phyloP scores from a whole-genome alignment of 2,888 invertebrate species.

The Psylliodes chrysocephalus region DNA sequence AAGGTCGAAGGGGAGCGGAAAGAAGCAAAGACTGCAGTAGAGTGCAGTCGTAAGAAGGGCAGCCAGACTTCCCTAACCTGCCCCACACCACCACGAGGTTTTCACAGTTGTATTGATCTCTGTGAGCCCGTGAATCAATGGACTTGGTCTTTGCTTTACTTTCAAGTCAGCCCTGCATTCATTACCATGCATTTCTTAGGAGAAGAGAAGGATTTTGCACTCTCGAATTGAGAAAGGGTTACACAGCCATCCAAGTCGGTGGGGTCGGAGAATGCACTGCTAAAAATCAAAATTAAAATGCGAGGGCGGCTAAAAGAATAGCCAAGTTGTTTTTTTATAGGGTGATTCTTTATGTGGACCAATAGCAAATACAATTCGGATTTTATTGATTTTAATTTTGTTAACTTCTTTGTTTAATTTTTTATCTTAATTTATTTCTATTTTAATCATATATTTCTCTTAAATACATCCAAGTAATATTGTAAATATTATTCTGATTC shows the following conservation, averaged over 20 bases:
- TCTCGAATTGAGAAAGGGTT: constrained; percentile 25
- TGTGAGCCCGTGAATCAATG: constrained; percentile 58
- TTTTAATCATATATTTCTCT: too few relatives aligned
- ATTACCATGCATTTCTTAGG: constrained; percentile 42
- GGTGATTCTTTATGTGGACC: too few relatives aligned
- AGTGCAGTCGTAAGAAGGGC: constrained; percentile 56
- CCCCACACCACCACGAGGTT: constrained; percentile 62
- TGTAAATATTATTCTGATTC: too few relatives aligned
- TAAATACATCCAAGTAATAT: too few relatives aligned
- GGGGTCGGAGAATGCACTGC: not conserved
- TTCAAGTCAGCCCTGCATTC: constrained; percentile 56
- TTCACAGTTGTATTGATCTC: constrained; percentile 63
- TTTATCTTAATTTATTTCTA: too few relatives aligned
- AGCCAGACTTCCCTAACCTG: constrained; percentile 61
- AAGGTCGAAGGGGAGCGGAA: constrained; percentile 52
- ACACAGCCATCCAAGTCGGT: not conserved
- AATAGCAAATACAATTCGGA: too few relatives aligned
- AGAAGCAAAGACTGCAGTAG: constrained; percentile 61
- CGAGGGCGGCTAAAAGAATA: not conserved
- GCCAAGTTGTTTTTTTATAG: not conserved
- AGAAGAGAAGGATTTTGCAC: constrained; percentile 14
- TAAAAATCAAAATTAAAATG: not conserved
- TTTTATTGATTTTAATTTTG: too few relatives aligned
- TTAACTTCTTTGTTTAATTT: too few relatives aligned
- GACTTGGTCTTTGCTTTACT: constrained; percentile 55